Conservation (phyloP, 2,888 invertebrate species). For the Caenorhabditis japonica region DNA sequence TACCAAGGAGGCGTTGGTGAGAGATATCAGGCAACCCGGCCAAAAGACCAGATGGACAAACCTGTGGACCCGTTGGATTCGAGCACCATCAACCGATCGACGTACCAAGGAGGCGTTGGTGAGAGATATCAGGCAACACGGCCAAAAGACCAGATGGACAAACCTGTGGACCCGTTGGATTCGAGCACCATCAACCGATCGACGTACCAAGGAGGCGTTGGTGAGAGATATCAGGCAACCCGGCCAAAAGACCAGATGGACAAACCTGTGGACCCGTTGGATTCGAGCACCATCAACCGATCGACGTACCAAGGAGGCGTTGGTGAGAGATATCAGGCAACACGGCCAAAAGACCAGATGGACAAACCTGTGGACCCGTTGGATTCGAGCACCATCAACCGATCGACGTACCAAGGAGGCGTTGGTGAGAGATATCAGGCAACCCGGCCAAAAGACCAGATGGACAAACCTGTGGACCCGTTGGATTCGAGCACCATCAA, state of each 20-base stretch:
- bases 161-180: constrained; percentile 13
- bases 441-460: constrained; percentile 11
- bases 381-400: constrained; percentile 17
- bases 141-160: constrained; percentile 18
- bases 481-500: constrained; percentile 20
- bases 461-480: constrained; percentile 18
- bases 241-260: constrained; percentile 21
- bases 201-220: constrained; percentile 23
- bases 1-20: constrained; percentile 25
- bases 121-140: constrained; percentile 14
- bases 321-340: constrained; percentile 17
- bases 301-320: constrained; percentile 19
- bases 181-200: constrained; percentile 16
- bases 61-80: constrained; percentile 16
- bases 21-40: constrained; percentile 11
- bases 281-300: constrained; percentile 18
- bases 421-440: constrained; percentile 14
- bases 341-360: constrained; percentile 14
- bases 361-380: constrained; percentile 16
- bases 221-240: constrained; percentile 11
- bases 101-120: constrained; percentile 23
- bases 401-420: constrained; percentile 22
- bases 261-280: constrained; percentile 11
- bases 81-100: constrained; percentile 15
- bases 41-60: constrained; percentile 16